A percentile compares a stretch with the other conserved stretches of the same genome.
These are phyloP conservation scores for Dynastes grantii DNA, from an alignment of 2,888 invertebrate genomes.

Conservation along the genomic window DNA sequence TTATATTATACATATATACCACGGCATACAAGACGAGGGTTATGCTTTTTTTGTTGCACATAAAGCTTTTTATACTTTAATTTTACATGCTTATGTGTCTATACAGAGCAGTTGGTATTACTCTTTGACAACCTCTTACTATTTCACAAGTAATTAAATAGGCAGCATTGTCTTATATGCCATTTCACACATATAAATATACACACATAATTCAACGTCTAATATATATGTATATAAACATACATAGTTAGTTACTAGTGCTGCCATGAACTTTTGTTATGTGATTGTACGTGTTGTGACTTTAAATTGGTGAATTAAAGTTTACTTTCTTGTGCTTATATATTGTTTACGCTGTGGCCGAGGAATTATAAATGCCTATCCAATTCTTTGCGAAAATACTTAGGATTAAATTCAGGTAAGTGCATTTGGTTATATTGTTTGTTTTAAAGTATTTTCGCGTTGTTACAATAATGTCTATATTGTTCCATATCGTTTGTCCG, in stretches of 20 bases:
- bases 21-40: constrained; percentile 2
- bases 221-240: constrained; percentile 23
- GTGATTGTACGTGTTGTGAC: constrained; percentile 48
- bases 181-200: constrained; percentile 6
- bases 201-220: constrained; percentile 21
- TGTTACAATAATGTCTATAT: too few species aligned
- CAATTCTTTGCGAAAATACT: constrained; percentile 31
- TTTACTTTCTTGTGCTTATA: constrained; percentile 40
- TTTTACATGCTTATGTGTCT: neutral
- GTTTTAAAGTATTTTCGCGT: too few species aligned
- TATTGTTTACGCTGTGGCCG: constrained; percentile 28
- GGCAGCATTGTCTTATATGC: constrained; percentile 5
- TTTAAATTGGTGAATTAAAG: constrained; percentile 44
- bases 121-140: neutral
- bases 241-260: constrained; percentile 35
- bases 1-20: neutral
- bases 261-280: constrained; percentile 48
- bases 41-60: neutral
- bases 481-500: too few species aligned
- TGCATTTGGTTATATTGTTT: neutral
- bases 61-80: neutral
- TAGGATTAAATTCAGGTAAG: constrained; percentile 48
- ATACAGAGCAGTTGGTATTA: neutral
- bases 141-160: neutral
- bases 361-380: constrained; percentile 42